A percentile compares a stretch with the other conserved stretches of the same genome.
Conservation (phyloP, 92 coral and sea anemone genomes). For the Parazoanthus atlanticus region DNA sequence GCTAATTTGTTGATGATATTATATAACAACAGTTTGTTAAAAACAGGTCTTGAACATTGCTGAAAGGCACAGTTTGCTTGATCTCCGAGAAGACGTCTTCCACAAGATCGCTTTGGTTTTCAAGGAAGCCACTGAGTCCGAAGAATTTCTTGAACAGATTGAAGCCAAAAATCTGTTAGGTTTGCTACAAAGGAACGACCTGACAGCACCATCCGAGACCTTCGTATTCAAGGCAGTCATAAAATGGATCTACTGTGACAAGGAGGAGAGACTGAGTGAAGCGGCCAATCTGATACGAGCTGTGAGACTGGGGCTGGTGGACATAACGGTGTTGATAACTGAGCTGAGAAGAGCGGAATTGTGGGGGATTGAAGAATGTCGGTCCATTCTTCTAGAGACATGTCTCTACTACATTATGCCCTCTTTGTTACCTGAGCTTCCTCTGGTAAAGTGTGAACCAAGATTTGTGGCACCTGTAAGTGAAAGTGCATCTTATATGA, state of each 20-base stretch:
- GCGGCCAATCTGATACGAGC: constrained; percentile 47
- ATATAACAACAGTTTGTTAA: too few species aligned
- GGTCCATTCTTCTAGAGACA: neutral
- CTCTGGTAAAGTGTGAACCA: neutral
- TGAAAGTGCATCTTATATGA: too few species aligned
- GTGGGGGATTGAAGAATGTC: neutral
- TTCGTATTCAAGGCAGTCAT: constrained; percentile 53
- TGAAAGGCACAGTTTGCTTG: constrained; percentile 40
- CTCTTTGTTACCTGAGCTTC: neutral
- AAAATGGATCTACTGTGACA: constrained; percentile 58
- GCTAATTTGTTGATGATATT: too few species aligned
- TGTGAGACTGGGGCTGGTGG: constrained; percentile 58
- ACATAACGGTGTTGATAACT: constrained; percentile 34
- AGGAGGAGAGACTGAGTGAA: constrained; percentile 44
- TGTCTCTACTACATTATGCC: too few species aligned
- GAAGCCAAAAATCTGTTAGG: constrained; percentile 15
- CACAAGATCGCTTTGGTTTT: constrained; percentile 29
- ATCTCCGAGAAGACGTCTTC: constrained; percentile 45
- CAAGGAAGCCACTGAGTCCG: constrained; percentile 21
- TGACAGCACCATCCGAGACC: constrained; percentile 64
- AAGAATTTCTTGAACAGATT: constrained; percentile 25
- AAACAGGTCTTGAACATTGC: neutral
- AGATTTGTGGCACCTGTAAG: neutral
- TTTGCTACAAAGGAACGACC: constrained; percentile 48
- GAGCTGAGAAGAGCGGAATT: constrained; percentile 13